Base-by-base conservation (phyloP, 30 jellyfish, hydroid and myxozoan genomes). In the Turritopsis dohrnii region DNA sequence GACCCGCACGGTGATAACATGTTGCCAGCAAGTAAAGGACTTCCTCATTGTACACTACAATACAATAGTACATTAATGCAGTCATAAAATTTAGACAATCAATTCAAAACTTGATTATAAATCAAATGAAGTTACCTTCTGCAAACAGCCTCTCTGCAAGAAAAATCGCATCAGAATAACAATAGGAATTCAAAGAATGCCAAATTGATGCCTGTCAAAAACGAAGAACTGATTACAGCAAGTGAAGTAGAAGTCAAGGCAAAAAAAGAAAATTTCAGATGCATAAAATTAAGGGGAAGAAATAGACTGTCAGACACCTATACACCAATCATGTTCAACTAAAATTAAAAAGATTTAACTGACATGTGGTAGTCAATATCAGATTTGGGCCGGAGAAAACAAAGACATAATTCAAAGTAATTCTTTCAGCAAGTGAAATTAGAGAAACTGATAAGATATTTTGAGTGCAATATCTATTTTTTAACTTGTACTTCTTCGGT, bases 61-160 rank as follows among this genome's bases (percentile, higher is more conserved):
- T n/a, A n/a, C 76, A 66, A 66, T 3, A 66, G 17, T 3, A 66
- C 16, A n/a, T 21, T 21, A 54, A 54, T 54, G 18, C 18, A 21
- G 21, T 54, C 72, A 54, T 16, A 54, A n/a, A n/a, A n/a, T n/a
- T n/a, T n/a, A n/a, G n/a, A n/a, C n/a, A n/a, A n/a, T n/a, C n/a
- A n/a, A n/a, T n/a, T n/a, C n/a, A n/a, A 41, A 41, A 41, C 13
- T 5, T 41, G 13, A 13, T 41, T 13, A 26, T 3, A 26, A 66
- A 66, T 17, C n/a, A n/a, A n/a, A n/a, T n/a, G n/a, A 21, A 65
- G 54, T 26, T 83, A 94, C 99, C 97, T 84, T 94, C 99, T 21
- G 99, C 99, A 94, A 82, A 84, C 75, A 94, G 96, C 72, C 97
- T 79, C 69, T 94, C 99, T 24, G 97, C 95, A 18, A 94, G 87